Evolutionary conservation across 2,888 invertebrate species (phyloP), one percentile per base, ranked within the genome.

Genomic region (Palloptera scutellata): DNA sequence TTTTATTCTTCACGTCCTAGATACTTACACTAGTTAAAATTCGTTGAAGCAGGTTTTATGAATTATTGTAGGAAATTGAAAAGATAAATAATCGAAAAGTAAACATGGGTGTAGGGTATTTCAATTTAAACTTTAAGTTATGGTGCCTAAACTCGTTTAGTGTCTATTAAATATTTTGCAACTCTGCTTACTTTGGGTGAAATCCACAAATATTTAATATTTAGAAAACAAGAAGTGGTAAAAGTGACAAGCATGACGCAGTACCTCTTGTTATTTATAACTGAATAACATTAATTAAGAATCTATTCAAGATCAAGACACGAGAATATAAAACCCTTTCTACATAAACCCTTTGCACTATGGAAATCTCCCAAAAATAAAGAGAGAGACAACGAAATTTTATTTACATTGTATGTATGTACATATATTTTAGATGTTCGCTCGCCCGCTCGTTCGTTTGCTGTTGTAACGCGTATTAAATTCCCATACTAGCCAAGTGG

Each of bases 161-260:
- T 52, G 45, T 20, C 1, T 15, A 41, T 30, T 41, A 58, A 42
- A 19, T 48, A 40, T 40, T 58, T 68, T 68, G 68, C 62, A 64
- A 58, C 64, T 68, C 68, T 68, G 64, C 68, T 68, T 68, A 68
- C 68, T 68, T 60, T 48, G 54, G 53, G 43, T 40, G 60, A 40
- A 52, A 19, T 61, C 41, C 19, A 58, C 42, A 45, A 61, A 54
- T 57, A n/a, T 55, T 59, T 63, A 63, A 61, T 67, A 30, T 30
- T 51, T 57, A 67, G 45, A 64, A 64, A 67, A 59, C 51, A 40
- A 53, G 42, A 41, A 42, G 59, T 69, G 62, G 65, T 20, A 54
- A 66, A 66, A 66, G 68, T 66, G 68, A 69, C 66, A 66, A 65
- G 59, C 62, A 48, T 64, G 45, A 43, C 12, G 60, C 19, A 42